phyloP scores from a whole-genome alignment of 1,140 invertebrate genomes.

The Armadillidium nasatum region DNA sequence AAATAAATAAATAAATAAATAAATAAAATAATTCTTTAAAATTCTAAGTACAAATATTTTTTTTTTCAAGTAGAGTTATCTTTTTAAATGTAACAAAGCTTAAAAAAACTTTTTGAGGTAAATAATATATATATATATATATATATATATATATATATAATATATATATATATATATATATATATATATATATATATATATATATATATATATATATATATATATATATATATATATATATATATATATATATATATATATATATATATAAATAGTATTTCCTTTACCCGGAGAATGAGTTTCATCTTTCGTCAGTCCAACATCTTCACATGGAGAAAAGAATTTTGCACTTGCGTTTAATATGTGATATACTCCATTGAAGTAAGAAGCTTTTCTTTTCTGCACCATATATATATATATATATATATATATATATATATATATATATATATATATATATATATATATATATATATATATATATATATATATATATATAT shows the following conservation, averaged over 20 bases:
- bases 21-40: too few species aligned
- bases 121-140: too few species aligned
- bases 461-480: too few species aligned
- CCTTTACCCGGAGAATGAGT: constrained; percentile 25
- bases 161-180: not conserved
- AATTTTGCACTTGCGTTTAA: constrained; percentile 27
- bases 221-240: constrained; percentile 12
- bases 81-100: too few species aligned
- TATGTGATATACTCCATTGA: constrained; percentile 32
- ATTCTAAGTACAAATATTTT: too few species aligned
- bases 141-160: not conserved
- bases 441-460: too few species aligned
- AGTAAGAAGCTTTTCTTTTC: constrained; percentile 34
- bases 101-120: too few species aligned
- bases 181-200: not conserved
- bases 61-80: too few species aligned
- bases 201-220: not conserved
- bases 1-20: too few species aligned
- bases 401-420: constrained; percentile 1
- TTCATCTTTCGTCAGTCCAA: constrained; percentile 24
- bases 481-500: too few species aligned
- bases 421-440: too few species aligned
- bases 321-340: constrained; percentile 28
- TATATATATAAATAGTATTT: too few species aligned
- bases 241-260: not conserved